Base-by-base conservation (phyloP, 2,113 vertebrate genomes). In the Oncorhynchus kisutch region DNA sequence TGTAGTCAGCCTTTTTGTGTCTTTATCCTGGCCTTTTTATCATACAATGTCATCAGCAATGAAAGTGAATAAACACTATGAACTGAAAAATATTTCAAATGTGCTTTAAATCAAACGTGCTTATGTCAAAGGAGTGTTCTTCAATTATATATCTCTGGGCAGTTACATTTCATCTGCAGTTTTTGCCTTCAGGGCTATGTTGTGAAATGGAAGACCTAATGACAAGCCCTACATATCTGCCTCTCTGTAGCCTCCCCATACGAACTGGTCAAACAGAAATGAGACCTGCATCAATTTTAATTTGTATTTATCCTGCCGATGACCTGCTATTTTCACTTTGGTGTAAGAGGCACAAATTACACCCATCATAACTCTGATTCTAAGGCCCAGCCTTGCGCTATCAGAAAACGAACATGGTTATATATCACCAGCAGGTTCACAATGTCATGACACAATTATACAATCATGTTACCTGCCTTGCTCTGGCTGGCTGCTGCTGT, bases 401-500 rank as follows among this genome's bases (percentile, higher is more conserved):
- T 93, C 92, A 92, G 92, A 90, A 94, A 93, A 94, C 93, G 91
- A 94, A 92, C 90, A 91, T 93, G 91, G 90, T 87, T 91, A 87
- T 91, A 90, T 89, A 94, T 93, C 92, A 91, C 82, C 84, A 84
- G 84, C 71, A 72, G 92, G 92, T 92, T 94, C 92, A 93, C 84
- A 83, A 90, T 93, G 93, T 94, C 93, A 93, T 90, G 86, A 92
- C 91, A 92, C 93, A 94, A 94, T 94, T 94, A 94, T 92, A 90
- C 88, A 88, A 89, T 91, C 88, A 87, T 84, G 88, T 85, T 88
- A 91, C 91, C 91, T 93, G 90, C 90, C 85, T 75, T 80, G 87
- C 87, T 87, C 83, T 86, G 80, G 68, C 75, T 80, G 90, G 88
- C 86, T 89, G 80, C 85, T 49, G 78, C 82, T 88, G 88, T 90